Base-by-base conservation (phyloP, 2,113 vertebrate genomes). In the Corvus moneduloides region DNA sequence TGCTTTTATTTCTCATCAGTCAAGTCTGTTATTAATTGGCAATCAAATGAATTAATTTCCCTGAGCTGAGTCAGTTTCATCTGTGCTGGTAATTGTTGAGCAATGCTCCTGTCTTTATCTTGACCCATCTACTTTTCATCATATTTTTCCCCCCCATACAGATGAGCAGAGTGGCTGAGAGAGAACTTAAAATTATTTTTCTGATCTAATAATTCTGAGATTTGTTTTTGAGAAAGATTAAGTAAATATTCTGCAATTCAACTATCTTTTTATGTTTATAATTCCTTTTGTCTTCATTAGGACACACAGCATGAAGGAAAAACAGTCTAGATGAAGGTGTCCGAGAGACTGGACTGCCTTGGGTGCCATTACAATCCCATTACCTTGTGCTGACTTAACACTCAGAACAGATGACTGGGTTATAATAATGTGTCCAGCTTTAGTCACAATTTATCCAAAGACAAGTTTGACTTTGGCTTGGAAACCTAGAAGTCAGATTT, bases 61-160 rank as follows among this genome's bases (percentile, higher is more conserved):
- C 10, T 26, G 62, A 32, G 20, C 0, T 5, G 1, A 77, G 19
- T 46, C 28, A 24, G 1, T 37, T 80, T 72, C 20, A 8, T 3
- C 27, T 41, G 43, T 55, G 35, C 19, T 51, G 16, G 5, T 32
- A 69, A 39, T 9, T 56, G 19, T 8, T 76, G 41, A 77, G 6
- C 22, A 69, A 56, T 20, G 5, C 11, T 61, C 7, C 14, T 58
- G 14, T 35, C 13, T 88, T 72, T 73, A 37, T 61, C 17, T 37
- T 3, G 0, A 39, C 5, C 3, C 10, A 64, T 1, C 4, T 77
- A 24, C 2, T 52, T 82, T 81, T 62, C 1, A 23, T 39, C 9
- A 5, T 33, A 18, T 54, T 54, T 81, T 49, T 27, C 37, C 7
- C 3, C 2, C n/a, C 13, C 13, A 10, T 39, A 5, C 13, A 39